Base-by-base conservation (phyloP, 1,140 invertebrate species). In the Cyclargus thomasi region DNA sequence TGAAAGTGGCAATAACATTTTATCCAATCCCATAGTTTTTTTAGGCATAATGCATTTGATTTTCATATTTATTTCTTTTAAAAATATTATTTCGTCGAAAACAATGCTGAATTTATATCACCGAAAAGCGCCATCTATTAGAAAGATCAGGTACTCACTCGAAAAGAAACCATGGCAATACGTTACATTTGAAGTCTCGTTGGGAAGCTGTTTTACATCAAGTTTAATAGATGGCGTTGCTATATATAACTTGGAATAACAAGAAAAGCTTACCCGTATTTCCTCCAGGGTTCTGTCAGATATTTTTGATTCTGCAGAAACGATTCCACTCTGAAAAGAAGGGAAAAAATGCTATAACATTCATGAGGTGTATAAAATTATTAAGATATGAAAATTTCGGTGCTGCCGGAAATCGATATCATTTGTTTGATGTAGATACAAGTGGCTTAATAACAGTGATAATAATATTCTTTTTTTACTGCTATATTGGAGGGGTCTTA, bases 251-350 rank as follows among this genome's bases (percentile, higher is more conserved):
- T 29, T 29, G 29, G 4, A 29, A 29, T 29, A 29, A 29, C 8
- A 5, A 29, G 1, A 29, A 29, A 4, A 29, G 29, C 5, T 29
- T 75, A 86, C 86, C 81, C 85, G 86, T 65, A 88, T 81, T 72
- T 88, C 86, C 73, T 88, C 86, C 74, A 88, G 76, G 65, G 82
- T 72, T 73, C 83, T 79, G 66, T 88, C 86, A 7, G 76, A 74
- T 17, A 78, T 75, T 75, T 88, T 86, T 20, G 79, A 68, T 71
- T 88, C 86, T 7, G 81, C 74, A 35, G 84, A 81, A 29, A 82
- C 69, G 70, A 82, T 70, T 65, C 79, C 78, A 73, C 74, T 86
- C 83, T 85, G 74, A 53, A 75, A 83, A 73, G 53, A 73, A 75
- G 75, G 6, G 23, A 29, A 29, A 29, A 29, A 29, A 29, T 29